Conservation (phyloP, 2,888 invertebrate genomes). For the Habrosyne pyritoides region DNA sequence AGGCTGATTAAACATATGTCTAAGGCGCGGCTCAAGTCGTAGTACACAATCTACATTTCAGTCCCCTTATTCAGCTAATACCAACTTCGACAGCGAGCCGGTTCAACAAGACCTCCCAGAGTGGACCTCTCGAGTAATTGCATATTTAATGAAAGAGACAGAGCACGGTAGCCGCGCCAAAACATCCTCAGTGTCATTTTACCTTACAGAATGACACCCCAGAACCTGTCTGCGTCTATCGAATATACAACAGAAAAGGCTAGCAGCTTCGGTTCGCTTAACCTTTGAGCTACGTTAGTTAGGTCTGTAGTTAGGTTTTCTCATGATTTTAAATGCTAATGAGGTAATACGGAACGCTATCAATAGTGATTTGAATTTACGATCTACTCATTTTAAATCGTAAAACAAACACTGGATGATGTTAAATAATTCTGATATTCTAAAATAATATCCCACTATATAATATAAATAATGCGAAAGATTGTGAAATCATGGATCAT, state of each 20-base stretch:
- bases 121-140: too few relatives aligned
- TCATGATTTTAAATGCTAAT: conserved; percentile 3
- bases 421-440: not conserved
- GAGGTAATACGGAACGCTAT: not conserved
- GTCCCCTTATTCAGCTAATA: not conserved
- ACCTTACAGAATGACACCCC: too few relatives aligned
- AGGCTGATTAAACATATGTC: not conserved
- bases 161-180: too few relatives aligned
- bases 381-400: not conserved
- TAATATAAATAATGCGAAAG: too few relatives aligned
- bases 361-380: not conserved
- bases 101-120: too few relatives aligned
- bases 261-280: not conserved
- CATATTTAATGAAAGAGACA: too few relatives aligned
- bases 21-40: not conserved
- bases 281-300: not conserved
- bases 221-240: too few relatives aligned
- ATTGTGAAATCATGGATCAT: too few relatives aligned
- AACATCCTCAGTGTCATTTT: too few relatives aligned
- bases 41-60: conserved; percentile 1
- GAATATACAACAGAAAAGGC: too few relatives aligned
- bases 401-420: not conserved
- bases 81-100: too few relatives aligned
- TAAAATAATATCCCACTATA: too few relatives aligned
- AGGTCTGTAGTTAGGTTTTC: not conserved